Evolutionary conservation across 2,113 vertebrate genomes (phyloP).

Genomic region (Tenrec ecaudatus): DNA sequence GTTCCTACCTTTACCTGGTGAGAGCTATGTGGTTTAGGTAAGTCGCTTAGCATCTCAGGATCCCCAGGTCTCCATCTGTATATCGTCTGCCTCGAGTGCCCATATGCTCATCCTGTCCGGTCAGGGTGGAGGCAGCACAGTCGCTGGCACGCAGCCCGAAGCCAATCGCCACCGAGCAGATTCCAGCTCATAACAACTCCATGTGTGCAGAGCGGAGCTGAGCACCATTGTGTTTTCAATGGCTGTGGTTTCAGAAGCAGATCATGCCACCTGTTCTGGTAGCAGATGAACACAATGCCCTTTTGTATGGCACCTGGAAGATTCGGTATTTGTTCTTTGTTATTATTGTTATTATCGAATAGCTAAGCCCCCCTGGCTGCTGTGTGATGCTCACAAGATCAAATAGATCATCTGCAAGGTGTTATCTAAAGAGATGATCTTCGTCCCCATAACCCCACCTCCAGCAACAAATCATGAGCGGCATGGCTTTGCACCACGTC

Average conservation of each 20-base stretch:
- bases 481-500: neutral
- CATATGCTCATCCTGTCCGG: neutral
- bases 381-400: neutral
- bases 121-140: accelerated
- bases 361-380: neutral
- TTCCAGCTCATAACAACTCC: neutral
- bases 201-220: neutral
- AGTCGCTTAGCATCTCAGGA: neutral
- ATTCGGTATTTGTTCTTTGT: neutral
- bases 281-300: neutral
- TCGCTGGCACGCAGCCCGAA: accelerated
- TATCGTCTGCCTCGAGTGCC: neutral
- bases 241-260: neutral
- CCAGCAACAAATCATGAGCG: neutral
- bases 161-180: neutral
- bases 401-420: neutral
- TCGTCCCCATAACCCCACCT: accelerated
- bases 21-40: neutral
- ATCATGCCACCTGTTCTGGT: neutral
- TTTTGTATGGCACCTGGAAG: neutral
- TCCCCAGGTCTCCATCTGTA: too few species aligned
- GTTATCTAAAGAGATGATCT: neutral
- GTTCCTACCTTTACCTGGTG: neutral
- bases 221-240: neutral
- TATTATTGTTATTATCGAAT: neutral